A percentile compares a stretch with the other conserved stretches of the same genome.
Conservation (phyloP, 2,797 vertebrate genomes). For the Karalla daura region DNA sequence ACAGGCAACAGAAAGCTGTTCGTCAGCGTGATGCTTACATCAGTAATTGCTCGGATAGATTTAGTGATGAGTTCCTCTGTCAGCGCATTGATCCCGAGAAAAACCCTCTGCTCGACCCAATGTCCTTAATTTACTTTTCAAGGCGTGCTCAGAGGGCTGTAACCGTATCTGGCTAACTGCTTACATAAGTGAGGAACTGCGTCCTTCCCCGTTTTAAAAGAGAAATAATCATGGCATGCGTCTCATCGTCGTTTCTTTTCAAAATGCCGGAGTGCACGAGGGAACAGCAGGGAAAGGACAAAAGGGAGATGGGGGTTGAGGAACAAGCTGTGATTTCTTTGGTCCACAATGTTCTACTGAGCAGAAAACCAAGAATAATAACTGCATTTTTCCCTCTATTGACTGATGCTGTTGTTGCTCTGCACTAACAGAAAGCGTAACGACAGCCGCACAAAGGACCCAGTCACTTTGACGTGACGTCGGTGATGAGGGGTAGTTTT, state of each 20-base stretch:
- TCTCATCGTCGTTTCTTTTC: constrained; percentile 24
- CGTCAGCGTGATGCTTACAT: constrained; percentile 45
- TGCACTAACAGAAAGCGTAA: constrained; percentile 22
- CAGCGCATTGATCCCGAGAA: constrained; percentile 39
- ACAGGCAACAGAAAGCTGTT: constrained; percentile 25
- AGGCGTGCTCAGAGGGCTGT: constrained; percentile 49
- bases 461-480: constrained; percentile 36
- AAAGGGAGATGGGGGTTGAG: constrained; percentile 4
- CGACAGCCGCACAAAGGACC: constrained; percentile 10
- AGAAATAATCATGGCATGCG: constrained; percentile 46
- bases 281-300: background rate
- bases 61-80: constrained; percentile 52
- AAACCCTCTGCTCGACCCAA: constrained; percentile 40
- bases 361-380: constrained; percentile 41
- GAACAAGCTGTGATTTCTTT: constrained; percentile 33
- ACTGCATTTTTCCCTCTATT: constrained; percentile 22
- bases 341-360: constrained; percentile 34
- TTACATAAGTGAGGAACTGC: constrained; percentile 48
- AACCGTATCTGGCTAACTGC: constrained; percentile 53
- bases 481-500: constrained; percentile 34
- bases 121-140: constrained; percentile 52
- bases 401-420: constrained; percentile 27
- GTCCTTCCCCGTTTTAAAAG: constrained; percentile 32
- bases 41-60: constrained; percentile 59
- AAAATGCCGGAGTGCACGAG: background rate